phyloP scores from a whole-genome alignment of 2,888 invertebrate species.

The Ophion ventricosus region DNA sequence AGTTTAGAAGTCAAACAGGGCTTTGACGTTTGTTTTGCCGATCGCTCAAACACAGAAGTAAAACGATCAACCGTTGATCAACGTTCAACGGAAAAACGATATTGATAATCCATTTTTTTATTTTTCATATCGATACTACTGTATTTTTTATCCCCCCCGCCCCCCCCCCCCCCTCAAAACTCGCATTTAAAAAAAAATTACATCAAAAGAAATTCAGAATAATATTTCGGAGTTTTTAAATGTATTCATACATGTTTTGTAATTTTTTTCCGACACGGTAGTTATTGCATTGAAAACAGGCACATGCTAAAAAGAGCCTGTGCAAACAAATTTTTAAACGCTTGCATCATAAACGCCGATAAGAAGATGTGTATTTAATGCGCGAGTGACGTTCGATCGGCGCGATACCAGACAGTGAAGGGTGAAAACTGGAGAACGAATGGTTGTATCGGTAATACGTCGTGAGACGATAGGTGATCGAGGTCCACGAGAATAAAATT shows the following conservation, averaged over 20 bases:
- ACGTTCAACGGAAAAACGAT: not conserved
- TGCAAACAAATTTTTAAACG: constrained; percentile 1
- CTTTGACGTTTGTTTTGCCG: not conserved
- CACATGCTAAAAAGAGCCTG: not conserved
- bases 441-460: not conserved
- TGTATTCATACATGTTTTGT: not conserved
- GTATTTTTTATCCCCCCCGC: too few relatives aligned
- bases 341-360: not conserved
- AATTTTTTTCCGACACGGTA: not conserved
- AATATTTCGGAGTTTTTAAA: not conserved
- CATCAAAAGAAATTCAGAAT: not conserved
- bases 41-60: not conserved
- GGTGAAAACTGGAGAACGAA: not conserved
- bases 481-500: not conserved
- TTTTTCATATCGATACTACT: too few relatives aligned
- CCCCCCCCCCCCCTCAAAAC: too few relatives aligned
- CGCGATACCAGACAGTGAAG: constrained; percentile 7
- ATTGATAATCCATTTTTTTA: not conserved
- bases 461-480: not conserved
- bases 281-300: not conserved
- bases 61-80: not conserved
- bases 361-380: constrained; percentile 28
- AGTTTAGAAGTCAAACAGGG: not conserved
- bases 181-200: not conserved
- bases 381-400: constrained; percentile 10